Conservation (phyloP, 2,797 vertebrate genomes). For the Ptychadena robeensis region DNA sequence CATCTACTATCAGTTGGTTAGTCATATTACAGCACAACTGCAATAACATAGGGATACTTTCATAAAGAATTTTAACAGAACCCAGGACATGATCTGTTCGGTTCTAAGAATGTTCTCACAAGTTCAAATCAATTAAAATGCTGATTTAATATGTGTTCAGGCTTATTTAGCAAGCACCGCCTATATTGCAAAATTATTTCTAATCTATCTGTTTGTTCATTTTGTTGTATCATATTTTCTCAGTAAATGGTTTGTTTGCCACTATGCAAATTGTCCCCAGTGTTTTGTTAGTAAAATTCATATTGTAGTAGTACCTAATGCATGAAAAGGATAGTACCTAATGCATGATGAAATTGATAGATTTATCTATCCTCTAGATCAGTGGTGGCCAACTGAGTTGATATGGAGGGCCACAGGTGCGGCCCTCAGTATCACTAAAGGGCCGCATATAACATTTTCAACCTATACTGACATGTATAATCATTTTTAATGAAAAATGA, state of each 20-base stretch:
- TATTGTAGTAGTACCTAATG: too few relatives aligned
- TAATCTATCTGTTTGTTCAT: neutral
- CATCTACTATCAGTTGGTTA: constrained; percentile 14
- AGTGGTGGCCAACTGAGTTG: too few relatives aligned
- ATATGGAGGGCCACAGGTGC: too few relatives aligned
- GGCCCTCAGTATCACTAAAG: too few relatives aligned
- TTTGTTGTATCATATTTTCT: neutral
- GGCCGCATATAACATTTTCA: too few relatives aligned
- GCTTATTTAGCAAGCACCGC: neutral
- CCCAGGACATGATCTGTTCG: neutral
- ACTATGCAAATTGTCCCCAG: neutral
- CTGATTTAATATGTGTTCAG: neutral
- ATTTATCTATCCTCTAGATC: too few relatives aligned
- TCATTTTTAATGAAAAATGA: too few relatives aligned
- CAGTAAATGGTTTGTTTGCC: neutral
- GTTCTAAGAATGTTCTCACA: constrained; percentile 2
- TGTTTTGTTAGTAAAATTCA: too few relatives aligned
- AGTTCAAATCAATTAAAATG: neutral
- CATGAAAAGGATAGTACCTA: too few relatives aligned
- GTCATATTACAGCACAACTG: constrained; percentile 45
- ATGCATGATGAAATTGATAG: too few relatives aligned
- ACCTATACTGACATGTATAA: too few relatives aligned
- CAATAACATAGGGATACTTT: constrained; percentile 10
- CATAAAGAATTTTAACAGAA: neutral
- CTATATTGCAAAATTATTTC: neutral